These are phyloP conservation scores for Alcedo quadribrachys DNA, from an alignment of 2,797 vertebrate genomes.

Conservation along the genomic window DNA sequence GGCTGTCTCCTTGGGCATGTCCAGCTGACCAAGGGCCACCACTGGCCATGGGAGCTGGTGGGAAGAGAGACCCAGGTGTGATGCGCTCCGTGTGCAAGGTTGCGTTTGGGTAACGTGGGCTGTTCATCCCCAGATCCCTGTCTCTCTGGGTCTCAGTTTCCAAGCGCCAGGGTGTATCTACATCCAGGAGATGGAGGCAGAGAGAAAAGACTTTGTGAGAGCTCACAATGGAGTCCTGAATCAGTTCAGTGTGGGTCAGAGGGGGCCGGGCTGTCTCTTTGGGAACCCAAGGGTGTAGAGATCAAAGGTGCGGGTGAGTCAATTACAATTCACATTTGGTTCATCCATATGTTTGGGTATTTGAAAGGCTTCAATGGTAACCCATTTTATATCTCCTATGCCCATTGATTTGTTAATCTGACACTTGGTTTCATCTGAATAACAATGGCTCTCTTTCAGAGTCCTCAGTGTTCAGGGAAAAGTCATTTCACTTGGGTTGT, in stretches of 20 bases:
- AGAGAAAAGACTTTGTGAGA: background rate
- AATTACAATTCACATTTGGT: constrained; percentile 40
- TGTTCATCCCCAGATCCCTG: background rate
- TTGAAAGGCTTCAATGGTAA: constrained; percentile 57
- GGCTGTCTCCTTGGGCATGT: accelerated
- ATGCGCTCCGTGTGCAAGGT: accelerated
- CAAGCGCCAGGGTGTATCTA: background rate
- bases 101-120: accelerated
- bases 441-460: constrained; percentile 57
- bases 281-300: constrained; percentile 26
- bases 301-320: constrained; percentile 17
- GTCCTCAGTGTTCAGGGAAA: constrained; percentile 45
- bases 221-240: background rate
- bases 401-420: constrained; percentile 72
- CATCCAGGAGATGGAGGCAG: background rate
- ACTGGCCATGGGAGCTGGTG: accelerated
- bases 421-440: constrained; percentile 65
- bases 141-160: background rate
- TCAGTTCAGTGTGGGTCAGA: background rate
- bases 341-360: constrained; percentile 51
- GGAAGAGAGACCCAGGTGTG: background rate
- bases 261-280: background rate
- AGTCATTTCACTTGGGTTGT: constrained; percentile 60
- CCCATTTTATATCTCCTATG: constrained; percentile 54
- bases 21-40: background rate